Conservation (phyloP, 2,888 invertebrate genomes). For the Pyrrhia umbra region DNA sequence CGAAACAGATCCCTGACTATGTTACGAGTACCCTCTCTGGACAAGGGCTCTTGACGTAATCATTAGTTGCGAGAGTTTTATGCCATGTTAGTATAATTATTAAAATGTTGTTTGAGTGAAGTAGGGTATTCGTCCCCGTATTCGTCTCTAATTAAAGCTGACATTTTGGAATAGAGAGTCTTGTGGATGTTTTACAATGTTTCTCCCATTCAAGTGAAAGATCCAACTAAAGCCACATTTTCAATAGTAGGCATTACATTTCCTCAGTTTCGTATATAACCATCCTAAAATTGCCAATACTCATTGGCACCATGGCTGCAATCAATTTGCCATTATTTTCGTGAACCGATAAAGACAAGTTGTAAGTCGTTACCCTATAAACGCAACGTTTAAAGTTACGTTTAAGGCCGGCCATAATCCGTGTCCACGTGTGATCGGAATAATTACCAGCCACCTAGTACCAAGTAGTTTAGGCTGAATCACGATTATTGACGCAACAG, state of each 20-base stretch:
- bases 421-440: conserved; percentile 87
- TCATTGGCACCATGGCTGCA: conserved; percentile 55
- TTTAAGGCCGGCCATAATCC: conserved; percentile 83
- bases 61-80: conserved; percentile 30
- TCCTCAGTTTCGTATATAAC: conserved; percentile 34
- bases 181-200: neutral
- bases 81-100: conserved; percentile 44
- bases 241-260: too few relatives aligned
- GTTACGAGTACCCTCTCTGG: conserved; percentile 43
- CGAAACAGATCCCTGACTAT: conserved; percentile 39
- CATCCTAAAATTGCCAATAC: conserved; percentile 45
- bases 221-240: too few relatives aligned
- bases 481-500: conserved; percentile 80
- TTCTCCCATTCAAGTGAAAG: neutral
- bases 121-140: conserved; percentile 11
- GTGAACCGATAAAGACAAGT: conserved; percentile 79
- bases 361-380: conserved; percentile 85
- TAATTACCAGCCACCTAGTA: conserved; percentile 79
- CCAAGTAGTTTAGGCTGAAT: conserved; percentile 79
- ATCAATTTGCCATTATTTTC: conserved; percentile 70
- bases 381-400: conserved; percentile 74
- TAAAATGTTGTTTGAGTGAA: conserved; percentile 18
- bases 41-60: conserved; percentile 49
- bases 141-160: conserved; percentile 24
- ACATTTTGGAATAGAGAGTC: conserved; percentile 27